Conservation (phyloP, 2,113 vertebrate species). For the Tiliqua scincoides region DNA sequence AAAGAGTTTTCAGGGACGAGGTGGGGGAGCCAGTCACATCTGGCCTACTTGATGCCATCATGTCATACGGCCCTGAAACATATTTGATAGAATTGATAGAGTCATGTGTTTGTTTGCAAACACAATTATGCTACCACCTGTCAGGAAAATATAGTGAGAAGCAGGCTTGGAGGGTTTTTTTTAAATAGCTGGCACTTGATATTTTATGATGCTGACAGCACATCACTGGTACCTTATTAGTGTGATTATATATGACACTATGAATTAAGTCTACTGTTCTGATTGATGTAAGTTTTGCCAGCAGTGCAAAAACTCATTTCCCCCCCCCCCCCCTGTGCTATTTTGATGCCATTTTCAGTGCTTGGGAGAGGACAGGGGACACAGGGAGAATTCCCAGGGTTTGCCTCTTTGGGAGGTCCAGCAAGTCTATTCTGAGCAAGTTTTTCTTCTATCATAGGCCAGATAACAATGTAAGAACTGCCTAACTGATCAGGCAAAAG, state of each 20-base stretch:
- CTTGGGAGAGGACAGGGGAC: not conserved
- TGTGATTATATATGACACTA: not conserved
- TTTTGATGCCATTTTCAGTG: not conserved
- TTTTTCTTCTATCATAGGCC: not conserved
- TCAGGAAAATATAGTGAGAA: not conserved
- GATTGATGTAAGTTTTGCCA: slow-evolving; percentile 19
- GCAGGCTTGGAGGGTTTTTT: slow-evolving; percentile 18
- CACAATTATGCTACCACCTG: slow-evolving; percentile 18
- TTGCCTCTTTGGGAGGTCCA: no score
- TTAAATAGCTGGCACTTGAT: not conserved
- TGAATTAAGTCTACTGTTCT: not conserved
- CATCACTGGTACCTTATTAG: not conserved
- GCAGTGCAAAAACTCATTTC: not conserved
- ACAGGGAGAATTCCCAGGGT: not conserved
- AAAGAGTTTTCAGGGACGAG: not conserved
- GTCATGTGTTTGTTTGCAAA: slow-evolving; percentile 23
- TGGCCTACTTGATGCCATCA: not conserved
- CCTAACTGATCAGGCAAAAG: not conserved
- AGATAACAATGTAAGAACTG: not conserved
- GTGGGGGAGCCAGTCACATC: no score
- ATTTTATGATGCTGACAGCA: slow-evolving; percentile 6
- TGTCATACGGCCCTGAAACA: not conserved
- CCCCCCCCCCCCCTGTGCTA: not conserved
- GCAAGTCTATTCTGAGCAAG: not conserved
- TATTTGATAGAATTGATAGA: not conserved